These are phyloP conservation scores for Cephonodes hylas DNA, from an alignment of 2,888 invertebrate species.

Conservation along the genomic window DNA sequence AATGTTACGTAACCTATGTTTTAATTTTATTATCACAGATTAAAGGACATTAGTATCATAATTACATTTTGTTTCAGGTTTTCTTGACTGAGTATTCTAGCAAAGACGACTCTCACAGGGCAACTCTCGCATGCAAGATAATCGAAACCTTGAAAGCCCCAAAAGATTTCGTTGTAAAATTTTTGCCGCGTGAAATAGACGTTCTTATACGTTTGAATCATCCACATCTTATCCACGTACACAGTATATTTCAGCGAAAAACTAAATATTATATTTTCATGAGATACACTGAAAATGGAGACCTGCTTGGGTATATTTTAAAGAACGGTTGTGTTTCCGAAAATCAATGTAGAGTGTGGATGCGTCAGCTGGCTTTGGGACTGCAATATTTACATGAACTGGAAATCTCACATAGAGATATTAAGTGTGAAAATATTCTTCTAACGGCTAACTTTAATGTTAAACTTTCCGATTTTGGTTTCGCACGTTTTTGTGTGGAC, in stretches of 20 bases:
- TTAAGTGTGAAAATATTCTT: conserved; percentile 91
- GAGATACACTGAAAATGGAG: conserved; percentile 89
- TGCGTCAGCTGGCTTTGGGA: conserved; percentile 85
- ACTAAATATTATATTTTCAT: conserved; percentile 89
- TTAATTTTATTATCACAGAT: neutral
- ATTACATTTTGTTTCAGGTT: conserved; percentile 46
- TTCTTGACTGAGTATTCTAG: conserved; percentile 61
- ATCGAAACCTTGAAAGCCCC: conserved; percentile 88
- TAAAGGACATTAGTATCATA: neutral
- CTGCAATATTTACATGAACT: conserved; percentile 87
- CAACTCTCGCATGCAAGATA: conserved; percentile 85
- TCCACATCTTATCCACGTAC: conserved; percentile 89
- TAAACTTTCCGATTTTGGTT: conserved; percentile 92
- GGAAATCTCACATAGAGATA: conserved; percentile 88
- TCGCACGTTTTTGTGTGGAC: conserved; percentile 79
- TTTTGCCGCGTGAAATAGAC: conserved; percentile 91
- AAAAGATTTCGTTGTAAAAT: conserved; percentile 89
- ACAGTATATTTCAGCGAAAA: conserved; percentile 87
- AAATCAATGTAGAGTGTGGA: conserved; percentile 86
- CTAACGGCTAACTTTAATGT: conserved; percentile 87
- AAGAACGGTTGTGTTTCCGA: conserved; percentile 86
- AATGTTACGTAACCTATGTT: neutral
- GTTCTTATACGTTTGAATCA: conserved; percentile 88
- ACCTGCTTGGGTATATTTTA: conserved; percentile 86
- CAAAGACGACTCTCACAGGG: conserved; percentile 53